These are phyloP conservation scores for Pitangus sulphuratus DNA, from an alignment of 2,797 vertebrate genomes.

Conservation along the genomic window DNA sequence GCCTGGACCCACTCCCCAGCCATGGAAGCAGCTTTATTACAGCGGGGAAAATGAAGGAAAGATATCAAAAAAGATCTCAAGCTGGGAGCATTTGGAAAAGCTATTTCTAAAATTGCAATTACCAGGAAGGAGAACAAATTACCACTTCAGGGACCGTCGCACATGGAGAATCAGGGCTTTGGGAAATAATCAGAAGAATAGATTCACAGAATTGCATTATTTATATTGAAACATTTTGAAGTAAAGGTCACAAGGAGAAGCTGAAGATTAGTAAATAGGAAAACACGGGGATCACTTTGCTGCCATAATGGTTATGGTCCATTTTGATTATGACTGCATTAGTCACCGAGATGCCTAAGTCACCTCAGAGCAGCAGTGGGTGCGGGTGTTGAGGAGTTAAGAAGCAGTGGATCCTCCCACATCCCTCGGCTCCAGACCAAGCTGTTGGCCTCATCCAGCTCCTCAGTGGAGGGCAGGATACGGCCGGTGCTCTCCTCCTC, in stretches of 20 bases:
- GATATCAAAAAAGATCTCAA: conserved; percentile 29
- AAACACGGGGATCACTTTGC: conserved; percentile 34
- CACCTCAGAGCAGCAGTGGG: not conserved
- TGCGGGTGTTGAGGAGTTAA: not conserved
- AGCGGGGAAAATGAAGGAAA: not conserved
- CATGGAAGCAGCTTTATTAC: not conserved
- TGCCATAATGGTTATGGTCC: not conserved
- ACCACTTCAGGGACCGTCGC: conserved; percentile 77
- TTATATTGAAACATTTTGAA: conserved; percentile 73
- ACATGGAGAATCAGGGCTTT: conserved; percentile 70
- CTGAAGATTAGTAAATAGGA: conserved; percentile 66
- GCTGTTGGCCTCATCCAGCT: fast-evolving
- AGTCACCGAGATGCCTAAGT: not conserved
- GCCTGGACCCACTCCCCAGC: not conserved
- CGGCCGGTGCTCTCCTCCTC: not conserved
- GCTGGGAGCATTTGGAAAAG: conserved; percentile 70
- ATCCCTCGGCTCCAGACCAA: fast-evolving
- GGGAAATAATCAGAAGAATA: conserved; percentile 73
- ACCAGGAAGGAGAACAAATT: conserved; percentile 77
- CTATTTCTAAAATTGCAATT: conserved; percentile 80
- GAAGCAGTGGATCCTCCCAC: not conserved
- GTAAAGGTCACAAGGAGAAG: conserved; percentile 71
- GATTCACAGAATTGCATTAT: conserved; percentile 78
- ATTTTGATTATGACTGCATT: conserved; percentile 25
- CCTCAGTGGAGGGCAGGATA: not conserved